Evolutionary conservation across 1,140 invertebrate genomes (phyloP).

Genomic region (Lasioglossum albipes): DNA sequence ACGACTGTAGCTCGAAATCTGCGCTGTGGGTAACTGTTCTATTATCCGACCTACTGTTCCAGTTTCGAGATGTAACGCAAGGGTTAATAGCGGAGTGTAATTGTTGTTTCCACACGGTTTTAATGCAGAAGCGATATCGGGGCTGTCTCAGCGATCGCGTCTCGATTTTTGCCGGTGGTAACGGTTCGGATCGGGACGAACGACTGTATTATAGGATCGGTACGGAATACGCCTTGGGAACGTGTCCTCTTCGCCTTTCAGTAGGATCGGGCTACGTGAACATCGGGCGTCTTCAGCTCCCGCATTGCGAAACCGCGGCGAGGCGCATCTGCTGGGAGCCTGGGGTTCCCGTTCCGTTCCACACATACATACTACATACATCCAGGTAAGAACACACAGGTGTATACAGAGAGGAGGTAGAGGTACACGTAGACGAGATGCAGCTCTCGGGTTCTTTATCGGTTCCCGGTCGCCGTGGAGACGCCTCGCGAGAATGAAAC

Average conservation of each 20-base stretch:
- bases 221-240: conserved; percentile 63
- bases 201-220: conserved; percentile 63
- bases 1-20: too few relatives aligned
- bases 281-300: conserved; percentile 60
- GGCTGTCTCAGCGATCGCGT: conserved; percentile 37
- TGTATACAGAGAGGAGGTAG: too few relatives aligned
- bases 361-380: neutral
- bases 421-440: neutral
- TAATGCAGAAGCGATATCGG: too few relatives aligned
- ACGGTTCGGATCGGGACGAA: conserved; percentile 73
- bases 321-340: conserved; percentile 47
- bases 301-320: conserved; percentile 49
- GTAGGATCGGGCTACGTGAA: conserved; percentile 48
- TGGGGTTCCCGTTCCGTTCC: conserved; percentile 17
- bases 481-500: conserved; percentile 12
- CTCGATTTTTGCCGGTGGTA: conserved; percentile 67
- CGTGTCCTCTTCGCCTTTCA: conserved; percentile 67
- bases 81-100: too few relatives aligned
- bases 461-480: neutral
- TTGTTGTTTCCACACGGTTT: too few relatives aligned
- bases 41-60: too few relatives aligned
- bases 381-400: neutral
- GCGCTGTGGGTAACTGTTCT: too few relatives aligned
- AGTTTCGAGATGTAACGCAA: too few relatives aligned
- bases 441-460: conserved; percentile 1